phyloP scores from a whole-genome alignment of 2,888 invertebrate genomes.

The Hirtodrosophila confusa region DNA sequence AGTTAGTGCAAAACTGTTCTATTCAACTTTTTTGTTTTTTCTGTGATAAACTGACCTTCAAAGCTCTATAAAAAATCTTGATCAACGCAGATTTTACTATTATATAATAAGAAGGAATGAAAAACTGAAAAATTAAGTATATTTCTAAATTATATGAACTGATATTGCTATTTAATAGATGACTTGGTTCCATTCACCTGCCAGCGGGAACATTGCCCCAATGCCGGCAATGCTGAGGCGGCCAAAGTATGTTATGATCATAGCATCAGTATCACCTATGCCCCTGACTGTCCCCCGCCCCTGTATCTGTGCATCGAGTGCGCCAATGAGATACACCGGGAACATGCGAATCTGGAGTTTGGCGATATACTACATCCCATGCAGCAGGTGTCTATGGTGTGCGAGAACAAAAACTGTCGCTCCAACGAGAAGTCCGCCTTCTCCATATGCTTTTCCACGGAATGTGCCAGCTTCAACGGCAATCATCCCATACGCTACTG shows the following conservation, averaged over 20 bases:
- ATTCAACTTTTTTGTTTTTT: too few species aligned
- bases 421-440: slow-evolving; percentile 95
- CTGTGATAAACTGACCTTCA: too few species aligned
- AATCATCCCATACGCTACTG: slow-evolving; percentile 98
- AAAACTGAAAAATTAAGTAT: too few species aligned
- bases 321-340: slow-evolving; percentile 95
- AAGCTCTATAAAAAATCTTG: too few species aligned
- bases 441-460: slow-evolving; percentile 97
- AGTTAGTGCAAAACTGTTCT: too few species aligned
- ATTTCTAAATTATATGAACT: neutral
- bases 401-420: slow-evolving; percentile 98
- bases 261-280: slow-evolving; percentile 93
- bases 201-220: slow-evolving; percentile 96
- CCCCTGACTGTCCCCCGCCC: slow-evolving; percentile 95
- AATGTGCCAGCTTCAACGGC: slow-evolving; percentile 98
- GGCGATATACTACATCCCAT: slow-evolving; percentile 96
- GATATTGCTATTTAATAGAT: slow-evolving; percentile 84
- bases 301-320: slow-evolving; percentile 98
- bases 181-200: slow-evolving; percentile 93
- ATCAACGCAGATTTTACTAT: too few species aligned
- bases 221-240: slow-evolving; percentile 93
- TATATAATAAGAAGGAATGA: too few species aligned
- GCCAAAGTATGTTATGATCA: slow-evolving; percentile 98
- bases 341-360: slow-evolving; percentile 93
- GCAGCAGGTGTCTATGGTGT: slow-evolving; percentile 96